Evolutionary conservation across 2,797 vertebrate genomes (phyloP), one percentile per base, ranked within the genome.

Genomic region (Lutjanus argentimaculatus): DNA sequence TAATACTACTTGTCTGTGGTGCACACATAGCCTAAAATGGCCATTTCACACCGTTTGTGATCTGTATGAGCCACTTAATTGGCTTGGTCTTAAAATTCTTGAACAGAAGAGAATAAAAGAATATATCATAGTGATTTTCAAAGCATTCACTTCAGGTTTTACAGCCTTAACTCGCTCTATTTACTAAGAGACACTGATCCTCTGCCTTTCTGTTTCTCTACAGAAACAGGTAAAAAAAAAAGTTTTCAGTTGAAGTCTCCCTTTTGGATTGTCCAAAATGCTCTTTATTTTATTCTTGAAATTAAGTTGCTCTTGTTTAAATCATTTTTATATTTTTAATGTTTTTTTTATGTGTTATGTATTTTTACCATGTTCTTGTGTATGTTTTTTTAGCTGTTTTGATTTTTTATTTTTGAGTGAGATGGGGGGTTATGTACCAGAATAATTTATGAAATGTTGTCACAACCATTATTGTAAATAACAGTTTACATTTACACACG

Each of bases 1-100:
- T 82, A 79, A 86, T 79, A n/a, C n/a, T 48, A 69, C 53, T 48
- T 79, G 80, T 83, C 69, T 84, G 67, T 15, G 55, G 22, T 46
- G 22, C 19, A 40, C 14, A 22, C 14, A 1, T 8, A 16, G 19
- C 6, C 21, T 36, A 51, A 62, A 65, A 73, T 72, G n/a, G 7
- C 10, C 1, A 76, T 80, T 69, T 77, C 74, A 87, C 72, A 70
- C 49, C 58, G n/a, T 45, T 22, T 77, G 53, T 52, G 21, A 46
- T 6, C 7, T 69, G n/a, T 43, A 48, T 49, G 22, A 30, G n/a
- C 58, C 9, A 67, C n/a, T 48, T 22, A 66, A 63, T 51, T 58
- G 36, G 42, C 11, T 58, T 46, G n/a, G 25, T 40, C 21, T 58
- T 21, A 43, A 42, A 82, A 79, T 65, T 6, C 8, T 13, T 69